phyloP scores from a whole-genome alignment of 1,140 invertebrate genomes.

The Parasteatoda tepidariorum region DNA sequence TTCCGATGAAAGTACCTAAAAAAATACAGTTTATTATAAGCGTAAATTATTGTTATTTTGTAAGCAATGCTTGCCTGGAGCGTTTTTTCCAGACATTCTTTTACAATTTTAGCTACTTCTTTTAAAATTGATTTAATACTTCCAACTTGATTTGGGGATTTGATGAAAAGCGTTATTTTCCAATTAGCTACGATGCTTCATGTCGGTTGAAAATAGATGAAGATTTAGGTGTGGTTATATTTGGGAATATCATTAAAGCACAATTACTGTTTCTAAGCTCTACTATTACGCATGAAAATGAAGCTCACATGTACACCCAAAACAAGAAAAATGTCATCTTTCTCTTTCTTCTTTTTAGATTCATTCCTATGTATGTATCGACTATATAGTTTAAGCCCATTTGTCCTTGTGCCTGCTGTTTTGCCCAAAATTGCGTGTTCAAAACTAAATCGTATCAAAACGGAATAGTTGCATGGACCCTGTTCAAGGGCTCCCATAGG shows the following conservation, averaged over 20 bases:
- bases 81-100: no score
- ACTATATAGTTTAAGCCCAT: slow-evolving; percentile 14
- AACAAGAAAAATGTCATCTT: slow-evolving; percentile 40
- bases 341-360: not conserved
- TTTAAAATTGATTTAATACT: no score
- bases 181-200: not conserved
- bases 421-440: slow-evolving; percentile 21
- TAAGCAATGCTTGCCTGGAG: no score
- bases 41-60: no score
- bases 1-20: no score
- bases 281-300: slow-evolving; percentile 55
- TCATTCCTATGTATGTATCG: not conserved
- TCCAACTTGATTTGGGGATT: no score
- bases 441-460: not conserved
- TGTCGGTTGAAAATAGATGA: slow-evolving; percentile 40
- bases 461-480: not conserved
- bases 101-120: no score
- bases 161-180: slow-evolving; percentile 9
- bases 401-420: slow-evolving; percentile 37
- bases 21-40: no score
- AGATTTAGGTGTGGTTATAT: slow-evolving; percentile 45
- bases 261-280: slow-evolving; percentile 29
- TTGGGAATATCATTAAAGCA: slow-evolving; percentile 42
- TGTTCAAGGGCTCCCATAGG: slow-evolving; percentile 16
- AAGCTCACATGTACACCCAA: slow-evolving; percentile 23